phyloP scores from a whole-genome alignment of 2,888 invertebrate species.

The Drosophila aldrichi region DNA sequence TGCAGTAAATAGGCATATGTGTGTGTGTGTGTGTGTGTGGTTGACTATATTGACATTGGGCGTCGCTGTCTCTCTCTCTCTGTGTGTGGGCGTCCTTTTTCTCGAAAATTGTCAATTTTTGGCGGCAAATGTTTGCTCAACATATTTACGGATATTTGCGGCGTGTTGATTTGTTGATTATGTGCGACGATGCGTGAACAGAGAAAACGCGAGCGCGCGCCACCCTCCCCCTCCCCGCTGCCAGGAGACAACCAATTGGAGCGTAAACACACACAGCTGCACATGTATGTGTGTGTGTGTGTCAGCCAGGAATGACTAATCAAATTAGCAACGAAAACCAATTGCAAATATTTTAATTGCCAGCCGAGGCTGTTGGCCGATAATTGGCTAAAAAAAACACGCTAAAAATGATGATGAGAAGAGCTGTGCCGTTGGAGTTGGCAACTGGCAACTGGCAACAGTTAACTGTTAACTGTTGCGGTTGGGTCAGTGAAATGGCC shows the following conservation, averaged over 20 bases:
- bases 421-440: not conserved
- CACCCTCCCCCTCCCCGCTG: too few species aligned
- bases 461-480: constrained; percentile 28
- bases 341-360: constrained; percentile 56
- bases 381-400: constrained; percentile 9
- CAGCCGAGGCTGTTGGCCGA: constrained; percentile 2
- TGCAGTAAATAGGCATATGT: not conserved
- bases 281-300: too few species aligned
- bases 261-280: constrained; percentile 15
- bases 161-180: constrained; percentile 52
- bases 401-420: too few species aligned
- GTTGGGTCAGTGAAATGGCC: constrained; percentile 27
- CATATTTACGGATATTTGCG: constrained; percentile 52
- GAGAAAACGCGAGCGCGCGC: not conserved
- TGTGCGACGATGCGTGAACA: constrained; percentile 36
- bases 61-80: not conserved
- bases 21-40: not conserved
- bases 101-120: constrained; percentile 52
- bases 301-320: constrained; percentile 35
- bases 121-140: constrained; percentile 49
- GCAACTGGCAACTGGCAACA: not conserved
- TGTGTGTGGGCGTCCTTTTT: constrained; percentile 1
- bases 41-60: constrained; percentile 9
- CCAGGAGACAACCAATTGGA: constrained; percentile 25
- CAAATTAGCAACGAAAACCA: constrained; percentile 46